Conservation (phyloP, 1,140 invertebrate species). For the Danaus plexippus region DNA sequence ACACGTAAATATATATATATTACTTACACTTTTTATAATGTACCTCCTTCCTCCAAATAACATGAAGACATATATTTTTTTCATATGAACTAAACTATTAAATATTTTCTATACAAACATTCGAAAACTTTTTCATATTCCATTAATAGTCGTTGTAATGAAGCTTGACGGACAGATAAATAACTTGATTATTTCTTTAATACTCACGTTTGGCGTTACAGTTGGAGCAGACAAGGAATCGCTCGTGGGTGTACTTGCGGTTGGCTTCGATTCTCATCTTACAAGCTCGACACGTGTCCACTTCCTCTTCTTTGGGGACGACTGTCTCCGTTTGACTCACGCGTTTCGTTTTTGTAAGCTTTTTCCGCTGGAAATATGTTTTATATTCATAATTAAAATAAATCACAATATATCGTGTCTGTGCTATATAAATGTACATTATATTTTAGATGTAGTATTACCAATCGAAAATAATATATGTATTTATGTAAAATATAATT, state of each 20-base stretch:
- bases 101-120: too few species aligned
- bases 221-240: conserved; percentile 79
- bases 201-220: conserved; percentile 80
- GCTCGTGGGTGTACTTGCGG: conserved; percentile 70
- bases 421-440: neutral
- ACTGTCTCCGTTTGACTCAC: conserved; percentile 37
- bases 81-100: too few species aligned
- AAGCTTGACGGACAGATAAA: too few species aligned
- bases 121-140: too few species aligned
- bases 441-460: neutral
- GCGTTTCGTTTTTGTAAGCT: conserved; percentile 51
- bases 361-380: conserved; percentile 42
- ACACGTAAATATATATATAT: too few species aligned
- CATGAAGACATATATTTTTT: too few species aligned
- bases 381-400: neutral
- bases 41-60: too few species aligned
- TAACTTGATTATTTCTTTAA: too few species aligned
- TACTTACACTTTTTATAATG: too few species aligned
- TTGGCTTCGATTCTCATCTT: conserved; percentile 71
- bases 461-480: neutral
- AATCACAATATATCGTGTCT: neutral
- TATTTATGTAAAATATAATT: neutral
- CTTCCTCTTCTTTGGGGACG: conserved; percentile 24
- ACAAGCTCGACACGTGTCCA: conserved; percentile 68
- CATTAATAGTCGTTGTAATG: too few species aligned